Evolutionary conservation across 2,113 vertebrate species (phyloP), one percentile per base, ranked within the genome.

Genomic region (Larimichthys polyactis): DNA sequence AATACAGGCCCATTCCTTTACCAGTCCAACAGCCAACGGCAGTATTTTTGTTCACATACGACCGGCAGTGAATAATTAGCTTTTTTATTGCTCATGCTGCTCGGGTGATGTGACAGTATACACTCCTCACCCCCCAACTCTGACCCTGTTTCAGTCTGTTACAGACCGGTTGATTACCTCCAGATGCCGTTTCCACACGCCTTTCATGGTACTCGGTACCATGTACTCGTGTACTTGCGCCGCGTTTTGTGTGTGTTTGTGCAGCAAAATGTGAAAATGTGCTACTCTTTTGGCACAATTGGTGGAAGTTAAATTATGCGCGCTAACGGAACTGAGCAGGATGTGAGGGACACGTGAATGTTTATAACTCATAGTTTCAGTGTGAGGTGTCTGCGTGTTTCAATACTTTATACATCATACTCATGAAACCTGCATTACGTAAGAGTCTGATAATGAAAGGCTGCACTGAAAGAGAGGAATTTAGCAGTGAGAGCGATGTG

Each of bases 101-200:
- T 51, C 59, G 48, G 40, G 19, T 57, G 62, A 65, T 19, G 11
- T 43, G 51, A 40, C 52, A 71, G 55, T 66, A 2, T 40, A 48
- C 66, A n/a, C 40, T 78, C 51, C 59, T 75, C 60, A 14, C 43
- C 60, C 60, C 67, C 3, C 43, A 46, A 73, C 58, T 71, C 66
- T 85, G 75, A 91, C 76, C 68, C 59, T 63, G 55, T 71, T 70
- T 75, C 62, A 78, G 77, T 72, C 76, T 54, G 65, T 67, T 77
- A 60, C 73, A 74, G 27, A 52, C 84, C 48, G 49, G 70, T 55
- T 84, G 66, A 91, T 88, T 48, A 75, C 59, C 84, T 90, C 91
- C 93, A 94, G 90, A 92, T 92, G 89, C 2, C 2, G 54, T 82
- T 76, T 22, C 40, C 43, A 60, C 64, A 43, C 46, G 16, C 29